These are phyloP conservation scores for Drosophila hydei DNA, from an alignment of 1,140 invertebrate species.

Conservation along the genomic window DNA sequence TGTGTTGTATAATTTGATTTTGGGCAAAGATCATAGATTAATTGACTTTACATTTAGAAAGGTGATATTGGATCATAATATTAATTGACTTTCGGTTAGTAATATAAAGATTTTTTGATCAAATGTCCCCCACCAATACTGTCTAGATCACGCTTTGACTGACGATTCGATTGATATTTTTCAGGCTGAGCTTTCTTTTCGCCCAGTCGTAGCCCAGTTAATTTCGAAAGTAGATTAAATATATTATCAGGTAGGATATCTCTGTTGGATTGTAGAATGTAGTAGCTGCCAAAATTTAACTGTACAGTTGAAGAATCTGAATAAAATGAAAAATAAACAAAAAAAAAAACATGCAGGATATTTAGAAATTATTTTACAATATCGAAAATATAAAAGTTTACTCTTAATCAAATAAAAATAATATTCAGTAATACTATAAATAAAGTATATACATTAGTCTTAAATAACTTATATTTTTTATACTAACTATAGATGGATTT, in stretches of 20 bases:
- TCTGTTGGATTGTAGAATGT: slow-evolving; percentile 26
- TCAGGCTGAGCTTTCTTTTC: not conserved
- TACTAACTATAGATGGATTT: too few species aligned
- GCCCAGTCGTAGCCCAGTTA: not conserved
- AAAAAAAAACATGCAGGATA: slow-evolving; percentile 21
- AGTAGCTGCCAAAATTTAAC: slow-evolving; percentile 41
- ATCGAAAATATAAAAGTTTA: not conserved
- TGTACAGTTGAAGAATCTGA: slow-evolving; percentile 60
- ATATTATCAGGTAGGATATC: slow-evolving; percentile 7
- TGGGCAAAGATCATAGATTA: not conserved
- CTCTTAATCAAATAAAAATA: not conserved
- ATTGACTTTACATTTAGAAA: not conserved
- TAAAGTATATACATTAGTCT: not conserved
- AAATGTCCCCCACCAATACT: slow-evolving; percentile 70
- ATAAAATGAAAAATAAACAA: slow-evolving; percentile 41
- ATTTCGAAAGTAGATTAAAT: not conserved
- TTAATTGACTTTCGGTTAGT: not conserved
- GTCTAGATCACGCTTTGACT: slow-evolving; percentile 61
- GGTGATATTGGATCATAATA: too few species aligned
- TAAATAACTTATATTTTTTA: not conserved
- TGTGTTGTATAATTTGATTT: not conserved
- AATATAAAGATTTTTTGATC: slow-evolving; percentile 39
- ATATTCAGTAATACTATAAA: too few species aligned
- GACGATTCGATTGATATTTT: not conserved
- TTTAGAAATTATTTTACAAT: slow-evolving; percentile 16